These are phyloP conservation scores for Glaucomys volans DNA, from an alignment of 2,113 vertebrate genomes.

Conservation along the genomic window DNA sequence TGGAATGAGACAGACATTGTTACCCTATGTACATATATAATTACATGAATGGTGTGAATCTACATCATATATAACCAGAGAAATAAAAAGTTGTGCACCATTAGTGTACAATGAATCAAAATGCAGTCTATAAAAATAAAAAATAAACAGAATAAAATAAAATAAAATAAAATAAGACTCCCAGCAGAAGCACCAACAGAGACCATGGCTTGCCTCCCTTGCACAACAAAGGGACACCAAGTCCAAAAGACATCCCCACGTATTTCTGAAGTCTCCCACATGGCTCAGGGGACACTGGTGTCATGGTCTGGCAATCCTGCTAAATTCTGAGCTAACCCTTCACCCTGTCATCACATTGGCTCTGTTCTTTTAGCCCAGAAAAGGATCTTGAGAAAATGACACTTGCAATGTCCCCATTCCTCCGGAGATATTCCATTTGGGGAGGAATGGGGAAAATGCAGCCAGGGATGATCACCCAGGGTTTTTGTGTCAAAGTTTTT, in stretches of 20 bases:
- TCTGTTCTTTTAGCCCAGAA: not conserved
- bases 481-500: not conserved
- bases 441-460: not conserved
- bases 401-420: not conserved
- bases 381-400: slow-evolving; percentile 30
- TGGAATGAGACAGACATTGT: too few species aligned
- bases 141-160: too few species aligned
- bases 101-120: too few species aligned
- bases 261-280: slow-evolving; percentile 48
- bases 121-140: too few species aligned
- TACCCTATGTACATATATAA: too few species aligned
- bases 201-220: not conserved
- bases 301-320: slow-evolving; percentile 21
- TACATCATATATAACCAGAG: too few species aligned
- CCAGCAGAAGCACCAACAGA: not conserved
- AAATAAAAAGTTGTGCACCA: too few species aligned
- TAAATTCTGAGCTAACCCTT: slow-evolving; percentile 15
- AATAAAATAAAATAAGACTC: too few species aligned
- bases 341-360: not conserved
- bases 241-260: slow-evolving; percentile 52
- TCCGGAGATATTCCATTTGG: not conserved
- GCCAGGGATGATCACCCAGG: not conserved
- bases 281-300: not conserved
- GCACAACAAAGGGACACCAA: slow-evolving; percentile 8
- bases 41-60: too few species aligned